phyloP scores from a whole-genome alignment of 2,888 invertebrate genomes.

The Drosophila subquinaria region DNA sequence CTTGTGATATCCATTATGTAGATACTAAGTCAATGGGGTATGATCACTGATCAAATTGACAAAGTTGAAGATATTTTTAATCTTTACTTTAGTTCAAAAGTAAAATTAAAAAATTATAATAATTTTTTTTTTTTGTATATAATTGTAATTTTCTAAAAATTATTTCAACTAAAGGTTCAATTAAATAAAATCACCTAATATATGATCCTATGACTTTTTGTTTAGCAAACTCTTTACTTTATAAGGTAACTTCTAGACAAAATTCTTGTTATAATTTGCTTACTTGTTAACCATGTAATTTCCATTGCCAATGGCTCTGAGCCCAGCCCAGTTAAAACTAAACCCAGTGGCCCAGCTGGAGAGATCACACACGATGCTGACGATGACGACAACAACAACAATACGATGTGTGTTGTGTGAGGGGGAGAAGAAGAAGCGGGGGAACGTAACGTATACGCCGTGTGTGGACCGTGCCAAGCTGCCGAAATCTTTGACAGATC shows the following conservation, averaged over 20 bases:
- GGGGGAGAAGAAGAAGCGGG: not conserved
- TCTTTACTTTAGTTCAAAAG: not conserved
- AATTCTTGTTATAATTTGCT: not conserved
- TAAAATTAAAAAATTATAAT: not conserved
- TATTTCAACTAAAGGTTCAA: too few species aligned
- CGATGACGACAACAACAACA: constrained; percentile 22
- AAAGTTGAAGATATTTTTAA: not conserved
- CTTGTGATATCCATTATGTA: constrained; percentile 7
- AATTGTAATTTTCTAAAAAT: not conserved
- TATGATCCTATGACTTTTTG: too few species aligned
- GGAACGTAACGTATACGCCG: constrained; percentile 39
- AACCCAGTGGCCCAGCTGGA: constrained; percentile 38
- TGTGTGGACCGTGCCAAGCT: constrained; percentile 45
- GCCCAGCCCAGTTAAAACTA: constrained; percentile 17
- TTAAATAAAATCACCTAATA: too few species aligned
- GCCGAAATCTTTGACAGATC: constrained; percentile 75
- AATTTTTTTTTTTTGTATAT: too few species aligned
- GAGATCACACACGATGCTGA: constrained; percentile 46
- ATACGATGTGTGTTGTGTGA: not conserved
- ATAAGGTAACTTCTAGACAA: constrained; percentile 8
- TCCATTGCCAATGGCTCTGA: constrained; percentile 42
- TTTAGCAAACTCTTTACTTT: not conserved
- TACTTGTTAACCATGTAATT: constrained; percentile 41
- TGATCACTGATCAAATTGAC: not conserved
- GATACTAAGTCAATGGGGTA: not conserved